These are phyloP conservation scores for Dichetophora obliterata DNA, from an alignment of 2,888 invertebrate species.

Conservation along the genomic window DNA sequence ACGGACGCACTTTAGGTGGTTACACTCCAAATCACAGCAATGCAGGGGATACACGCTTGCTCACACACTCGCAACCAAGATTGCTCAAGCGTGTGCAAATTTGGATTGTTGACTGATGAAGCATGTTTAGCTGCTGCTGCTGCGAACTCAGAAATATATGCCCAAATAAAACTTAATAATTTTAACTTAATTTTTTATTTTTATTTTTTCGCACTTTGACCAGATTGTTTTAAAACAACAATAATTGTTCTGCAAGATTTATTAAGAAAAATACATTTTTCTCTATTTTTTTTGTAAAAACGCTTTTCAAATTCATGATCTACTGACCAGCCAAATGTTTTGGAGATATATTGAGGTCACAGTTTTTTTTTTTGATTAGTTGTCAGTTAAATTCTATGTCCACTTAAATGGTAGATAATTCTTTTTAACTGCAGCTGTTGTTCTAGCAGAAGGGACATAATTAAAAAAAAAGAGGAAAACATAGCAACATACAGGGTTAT, in stretches of 20 bases:
- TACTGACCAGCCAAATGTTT: background rate
- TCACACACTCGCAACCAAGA: conserved; percentile 21
- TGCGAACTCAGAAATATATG: background rate
- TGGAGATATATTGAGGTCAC: background rate
- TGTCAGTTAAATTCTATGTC: background rate
- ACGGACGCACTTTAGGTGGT: conserved; percentile 29
- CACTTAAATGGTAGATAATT: background rate
- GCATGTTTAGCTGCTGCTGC: background rate
- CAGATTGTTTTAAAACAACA: background rate
- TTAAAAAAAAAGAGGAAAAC: too few relatives aligned
- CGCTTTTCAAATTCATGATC: background rate
- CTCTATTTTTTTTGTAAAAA: background rate
- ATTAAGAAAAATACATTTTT: background rate
- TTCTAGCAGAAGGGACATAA: background rate
- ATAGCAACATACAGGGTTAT: too few relatives aligned
- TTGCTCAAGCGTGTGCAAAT: conserved; percentile 25
- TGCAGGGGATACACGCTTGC: conserved; percentile 23
- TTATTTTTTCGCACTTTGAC: background rate
- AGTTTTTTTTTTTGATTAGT: conserved; percentile 8
- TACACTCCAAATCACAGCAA: conserved; percentile 35
- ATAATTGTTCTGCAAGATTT: background rate
- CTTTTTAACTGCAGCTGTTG: conserved; percentile 5
- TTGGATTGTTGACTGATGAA: conserved; percentile 34
- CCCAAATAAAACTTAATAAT: too few relatives aligned
- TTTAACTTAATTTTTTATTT: too few relatives aligned